Percentiles rank a stretch among this genome's conserved stretches.
phyloP scores from a whole-genome alignment of 2,797 vertebrate genomes.

The Valencia hispanica region DNA sequence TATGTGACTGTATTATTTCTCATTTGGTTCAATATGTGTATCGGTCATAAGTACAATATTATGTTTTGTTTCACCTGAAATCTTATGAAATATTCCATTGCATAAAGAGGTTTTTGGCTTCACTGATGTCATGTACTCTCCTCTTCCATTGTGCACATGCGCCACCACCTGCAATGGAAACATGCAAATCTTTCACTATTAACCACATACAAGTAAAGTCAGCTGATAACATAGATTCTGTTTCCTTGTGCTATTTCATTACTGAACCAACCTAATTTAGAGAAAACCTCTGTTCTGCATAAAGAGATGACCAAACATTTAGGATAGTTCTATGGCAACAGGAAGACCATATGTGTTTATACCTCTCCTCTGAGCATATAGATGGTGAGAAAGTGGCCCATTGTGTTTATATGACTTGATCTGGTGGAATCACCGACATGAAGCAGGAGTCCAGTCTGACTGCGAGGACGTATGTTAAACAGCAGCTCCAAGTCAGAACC shows the following conservation, averaged over 20 bases:
- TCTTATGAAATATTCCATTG: conserved; percentile 88
- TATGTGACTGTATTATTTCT: neutral
- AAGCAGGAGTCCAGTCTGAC: conserved; percentile 83
- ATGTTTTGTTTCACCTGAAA: conserved; percentile 83
- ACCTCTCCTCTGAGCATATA: conserved; percentile 90
- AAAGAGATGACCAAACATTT: neutral
- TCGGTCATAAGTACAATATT: neutral
- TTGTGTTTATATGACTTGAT: conserved; percentile 17
- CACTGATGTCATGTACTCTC: conserved; percentile 83
- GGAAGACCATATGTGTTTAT: conserved; percentile 19
- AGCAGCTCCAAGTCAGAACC: conserved; percentile 85
- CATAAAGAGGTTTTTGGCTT: conserved; percentile 83
- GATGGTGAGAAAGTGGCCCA: conserved; percentile 80
- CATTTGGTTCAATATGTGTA: neutral
- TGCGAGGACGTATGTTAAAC: conserved; percentile 87
- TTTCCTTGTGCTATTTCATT: neutral
- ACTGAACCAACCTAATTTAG: neutral
- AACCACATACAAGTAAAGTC: neutral
- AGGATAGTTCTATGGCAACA: neutral
- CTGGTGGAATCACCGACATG: conserved; percentile 77
- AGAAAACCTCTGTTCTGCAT: neutral
- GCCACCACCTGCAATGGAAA: conserved; percentile 81
- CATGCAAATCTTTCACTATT: conserved; percentile 12
- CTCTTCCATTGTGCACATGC: conserved; percentile 82
- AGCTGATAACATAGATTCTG: neutral